Base-by-base conservation (phyloP, 2,888 invertebrate species). In the Smittia sp. region DNA sequence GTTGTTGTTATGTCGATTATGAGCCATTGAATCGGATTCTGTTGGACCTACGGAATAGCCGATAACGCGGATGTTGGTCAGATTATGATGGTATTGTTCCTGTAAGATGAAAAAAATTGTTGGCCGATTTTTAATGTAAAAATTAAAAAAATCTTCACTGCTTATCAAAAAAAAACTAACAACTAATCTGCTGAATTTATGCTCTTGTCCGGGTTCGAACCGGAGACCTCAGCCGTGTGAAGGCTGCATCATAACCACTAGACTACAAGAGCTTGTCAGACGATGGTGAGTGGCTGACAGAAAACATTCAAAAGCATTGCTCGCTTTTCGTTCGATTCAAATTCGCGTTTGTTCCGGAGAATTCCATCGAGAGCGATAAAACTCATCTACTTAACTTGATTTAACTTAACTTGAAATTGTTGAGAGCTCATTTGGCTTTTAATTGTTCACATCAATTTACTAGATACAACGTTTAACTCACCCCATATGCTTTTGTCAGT, bases 31-130 rank as follows among this genome's bases (percentile, higher is more conserved):
- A 63, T 89, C 84, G 0, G 87, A 87, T 78, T 89, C 88, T 0
- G 90, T 89, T 9, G 88, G 86, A 3, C 88, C 87, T 0, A 90
- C 89, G 78, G 91, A 91, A 58, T 90, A 81, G 58, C 89, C 88
- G 80, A 91, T 85, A 63, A 90, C 90, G 76, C 88, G 84, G 11
- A 91, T 89, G 0, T 90, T 90, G 1, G 90, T 90, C 76, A 89
- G 79, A 76, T 87, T 88, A 74, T 88, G 88, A 80, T 91, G 91
- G 79, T 90, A 90, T 77, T 88, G 86, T 79, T 91, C 90, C 89
- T 89, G 78, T 7, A 54, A 25, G 18, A 32, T 41, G 39, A 41
- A 41, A 41, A 18, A 66, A 66, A 20, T 39, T 39, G 7, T n/a
- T n/a, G n/a, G n/a, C n/a, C n/a, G n/a, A n/a, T 20, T 65, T 65